Base-by-base conservation (phyloP, 64 coral and sea anemone species). In the Dendronephthya gigantea region DNA sequence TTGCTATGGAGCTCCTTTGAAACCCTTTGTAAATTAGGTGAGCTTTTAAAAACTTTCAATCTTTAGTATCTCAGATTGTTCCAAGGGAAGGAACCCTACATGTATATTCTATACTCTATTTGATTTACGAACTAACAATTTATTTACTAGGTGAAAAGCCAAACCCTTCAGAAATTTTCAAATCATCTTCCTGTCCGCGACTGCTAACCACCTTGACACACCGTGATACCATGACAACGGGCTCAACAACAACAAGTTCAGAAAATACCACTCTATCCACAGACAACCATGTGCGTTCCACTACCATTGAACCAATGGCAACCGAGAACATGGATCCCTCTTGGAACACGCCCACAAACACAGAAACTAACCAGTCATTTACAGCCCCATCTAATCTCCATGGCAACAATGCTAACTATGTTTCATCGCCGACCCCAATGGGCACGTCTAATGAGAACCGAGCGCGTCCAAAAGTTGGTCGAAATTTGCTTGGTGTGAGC, bases 1-100 rank as follows among this genome's bases (percentile, higher is more conserved):
- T 98, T 86, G 33, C 49, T 98, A 74, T 98, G 94, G 94, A 97
- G 76, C 40, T 97, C 94, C 7, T 97, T 93, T 91, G 91, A 97
- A 89, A 92, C 66, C 76, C 89, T 97, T 25, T 97, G 94, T 74
- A 51, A 90, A 40, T 84, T 96, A 86, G 94, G 94, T 96, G 82
- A 79, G 37, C 50, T 31, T 0, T 34, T 6, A 59, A 75, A 22
- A 35, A 19, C n/a, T 22, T 27, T 82, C 74, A 75, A 84, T 32
- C 36, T 32, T 6, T n/a, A n/a, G n/a, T n/a, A n/a, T n/a, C n/a
- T n/a, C n/a, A n/a, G n/a, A n/a, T n/a, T n/a, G n/a, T n/a, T n/a
- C n/a, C n/a, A n/a, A n/a, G n/a, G n/a, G n/a, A n/a, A n/a, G 28
- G 33, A 59, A 84, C 40, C 33, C 30, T 68, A 65, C 1, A 68